Conservation (phyloP, 2,113 vertebrate genomes). For the Rhombomys opimus region DNA sequence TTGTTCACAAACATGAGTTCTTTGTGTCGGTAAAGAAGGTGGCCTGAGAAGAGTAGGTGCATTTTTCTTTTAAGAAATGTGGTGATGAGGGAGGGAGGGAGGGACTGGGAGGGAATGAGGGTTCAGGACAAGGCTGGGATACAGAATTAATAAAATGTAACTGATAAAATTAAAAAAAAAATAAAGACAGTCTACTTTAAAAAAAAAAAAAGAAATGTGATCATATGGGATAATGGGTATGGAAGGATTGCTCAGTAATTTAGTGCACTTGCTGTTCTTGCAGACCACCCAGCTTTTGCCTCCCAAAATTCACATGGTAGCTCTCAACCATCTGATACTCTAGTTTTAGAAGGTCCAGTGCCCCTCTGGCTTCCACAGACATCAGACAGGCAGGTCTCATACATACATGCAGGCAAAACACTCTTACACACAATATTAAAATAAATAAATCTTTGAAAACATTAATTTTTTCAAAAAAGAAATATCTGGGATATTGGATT, state of each 20-base stretch:
- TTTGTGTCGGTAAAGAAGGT: slow-evolving; percentile 37
- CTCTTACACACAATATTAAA: not conserved
- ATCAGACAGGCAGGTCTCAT: not conserved
- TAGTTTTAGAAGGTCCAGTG: not conserved
- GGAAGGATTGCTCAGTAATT: not conserved
- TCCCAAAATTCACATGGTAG: not conserved
- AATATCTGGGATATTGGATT: slow-evolving; percentile 50
- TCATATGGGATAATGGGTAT: no score
- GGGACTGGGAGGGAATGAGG: no score
- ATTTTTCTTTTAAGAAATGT: slow-evolving; percentile 45
- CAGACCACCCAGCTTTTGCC: not conserved
- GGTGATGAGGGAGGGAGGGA: no score
- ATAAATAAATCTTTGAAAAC: not conserved
- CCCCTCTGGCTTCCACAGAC: not conserved
- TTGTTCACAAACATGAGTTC: not conserved
- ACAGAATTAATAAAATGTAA: no score
- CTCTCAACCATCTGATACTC: not conserved
- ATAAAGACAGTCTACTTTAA: no score
- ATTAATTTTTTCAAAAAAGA: not conserved
- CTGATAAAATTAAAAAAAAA: no score
- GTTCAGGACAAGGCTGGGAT: no score
- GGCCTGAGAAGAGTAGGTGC: not conserved
- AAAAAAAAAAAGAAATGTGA: slow-evolving; percentile 11
- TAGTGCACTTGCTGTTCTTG: not conserved
- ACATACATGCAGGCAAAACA: not conserved